phyloP scores from a whole-genome alignment of 2,113 vertebrate genomes.

The Pampusana beccarii region DNA sequence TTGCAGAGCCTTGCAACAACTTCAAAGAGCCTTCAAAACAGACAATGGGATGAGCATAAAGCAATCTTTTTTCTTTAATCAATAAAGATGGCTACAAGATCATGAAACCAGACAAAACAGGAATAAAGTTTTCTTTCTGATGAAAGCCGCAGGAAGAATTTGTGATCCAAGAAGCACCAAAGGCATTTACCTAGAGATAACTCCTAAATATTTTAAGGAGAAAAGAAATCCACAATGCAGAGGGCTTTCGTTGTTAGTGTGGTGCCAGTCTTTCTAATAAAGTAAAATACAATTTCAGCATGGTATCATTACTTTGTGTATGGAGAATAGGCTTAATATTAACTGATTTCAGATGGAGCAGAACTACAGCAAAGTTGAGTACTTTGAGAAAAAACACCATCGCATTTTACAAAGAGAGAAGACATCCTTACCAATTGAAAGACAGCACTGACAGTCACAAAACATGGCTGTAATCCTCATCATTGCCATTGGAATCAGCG shows the following conservation, averaged over 20 bases:
- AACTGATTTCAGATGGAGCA: not conserved
- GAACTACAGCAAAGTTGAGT: rapidly evolving
- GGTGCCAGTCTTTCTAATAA: not conserved
- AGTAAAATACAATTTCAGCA: not conserved
- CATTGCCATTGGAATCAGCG: not conserved
- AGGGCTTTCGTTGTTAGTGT: not conserved
- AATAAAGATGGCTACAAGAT: not conserved
- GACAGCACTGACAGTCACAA: not conserved
- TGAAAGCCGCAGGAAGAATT: not conserved
- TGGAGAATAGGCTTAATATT: not conserved
- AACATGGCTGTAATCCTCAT: not conserved
- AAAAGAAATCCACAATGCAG: not conserved
- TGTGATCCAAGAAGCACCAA: not conserved
- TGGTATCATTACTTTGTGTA: not conserved
- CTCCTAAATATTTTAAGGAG: not conserved
- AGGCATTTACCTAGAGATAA: not conserved
- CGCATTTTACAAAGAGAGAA: not conserved
- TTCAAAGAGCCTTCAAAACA: not conserved
- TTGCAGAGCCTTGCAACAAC: not conserved
- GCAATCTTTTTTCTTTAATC: not conserved
- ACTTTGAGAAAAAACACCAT: rapidly evolving
- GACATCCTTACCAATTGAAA: not conserved
- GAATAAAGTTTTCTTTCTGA: not conserved
- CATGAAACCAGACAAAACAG: not conserved
- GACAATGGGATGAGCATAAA: not conserved